These are phyloP conservation scores for Asarcornis scutulata DNA, from an alignment of 2,113 vertebrate species.

Conservation along the genomic window DNA sequence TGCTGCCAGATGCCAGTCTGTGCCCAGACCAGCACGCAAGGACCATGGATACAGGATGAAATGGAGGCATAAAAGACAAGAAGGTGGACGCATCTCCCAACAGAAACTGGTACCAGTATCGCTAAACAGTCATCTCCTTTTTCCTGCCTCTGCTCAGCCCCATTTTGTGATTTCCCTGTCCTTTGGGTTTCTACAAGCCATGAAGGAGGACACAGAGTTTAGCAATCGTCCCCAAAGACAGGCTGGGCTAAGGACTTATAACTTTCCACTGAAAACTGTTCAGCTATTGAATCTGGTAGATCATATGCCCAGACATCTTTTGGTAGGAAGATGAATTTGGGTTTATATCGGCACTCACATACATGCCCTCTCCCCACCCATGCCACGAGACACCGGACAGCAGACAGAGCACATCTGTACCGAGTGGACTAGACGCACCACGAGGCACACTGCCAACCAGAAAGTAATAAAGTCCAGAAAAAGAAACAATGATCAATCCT, in stretches of 20 bases:
- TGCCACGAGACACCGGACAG: not conserved
- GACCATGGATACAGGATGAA: not conserved
- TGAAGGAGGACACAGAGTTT: not conserved
- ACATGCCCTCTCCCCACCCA: not conserved
- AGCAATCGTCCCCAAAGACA: not conserved
- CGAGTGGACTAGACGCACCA: not conserved
- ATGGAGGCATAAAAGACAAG: not conserved
- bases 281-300: not conserved
- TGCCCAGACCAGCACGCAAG: not conserved
- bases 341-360: not conserved
- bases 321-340: not conserved
- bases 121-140: not conserved
- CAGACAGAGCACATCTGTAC: not conserved
- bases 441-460: not conserved
- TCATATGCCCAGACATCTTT: not conserved
- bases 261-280: not conserved
- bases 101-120: not conserved
- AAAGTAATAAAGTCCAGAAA: conserved; percentile 16
- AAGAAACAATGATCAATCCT: not conserved
- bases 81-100: not conserved
- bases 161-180: not conserved
- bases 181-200: not conserved
- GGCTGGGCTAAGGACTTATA: not conserved
- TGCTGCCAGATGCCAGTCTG: not conserved
- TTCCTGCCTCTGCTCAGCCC: not conserved